Evolutionary conservation across 2,113 vertebrate species (phyloP).

Genomic region (Mesitornis unicolor): DNA sequence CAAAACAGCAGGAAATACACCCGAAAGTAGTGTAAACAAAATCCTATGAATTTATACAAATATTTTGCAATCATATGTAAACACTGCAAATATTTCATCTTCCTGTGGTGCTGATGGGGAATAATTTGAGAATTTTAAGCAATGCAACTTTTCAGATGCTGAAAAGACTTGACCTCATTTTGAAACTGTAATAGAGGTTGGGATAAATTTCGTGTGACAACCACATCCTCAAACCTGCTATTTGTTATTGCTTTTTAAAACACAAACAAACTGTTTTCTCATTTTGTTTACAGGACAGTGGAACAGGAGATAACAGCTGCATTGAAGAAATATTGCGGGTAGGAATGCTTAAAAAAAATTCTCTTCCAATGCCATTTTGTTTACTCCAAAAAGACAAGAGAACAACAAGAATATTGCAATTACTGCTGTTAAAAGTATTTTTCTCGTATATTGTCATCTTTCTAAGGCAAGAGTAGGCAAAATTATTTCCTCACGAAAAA

Average conservation of each 20-base stretch:
- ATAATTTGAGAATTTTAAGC: slow-evolving; percentile 15
- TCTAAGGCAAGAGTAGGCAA: background rate
- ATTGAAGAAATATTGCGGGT: slow-evolving; percentile 87
- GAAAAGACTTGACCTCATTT: slow-evolving; percentile 22
- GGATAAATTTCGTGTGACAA: slow-evolving; percentile 16
- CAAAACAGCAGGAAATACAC: background rate
- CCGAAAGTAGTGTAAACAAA: background rate
- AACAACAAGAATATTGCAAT: background rate
- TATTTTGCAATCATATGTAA: background rate
- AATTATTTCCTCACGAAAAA: slow-evolving; percentile 23
- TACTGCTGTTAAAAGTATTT: background rate
- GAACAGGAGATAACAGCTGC: slow-evolving; percentile 79
- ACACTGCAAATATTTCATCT: background rate
- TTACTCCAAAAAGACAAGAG: background rate
- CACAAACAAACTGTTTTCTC: slow-evolving; percentile 32
- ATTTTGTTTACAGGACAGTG: slow-evolving; percentile 80
- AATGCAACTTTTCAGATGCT: background rate
- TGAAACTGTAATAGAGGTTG: background rate
- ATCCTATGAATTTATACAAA: background rate
- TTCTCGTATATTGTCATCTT: background rate
- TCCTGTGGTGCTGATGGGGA: background rate
- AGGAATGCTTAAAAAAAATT: slow-evolving; percentile 58
- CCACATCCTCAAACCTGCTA: background rate
- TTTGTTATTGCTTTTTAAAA: slow-evolving; percentile 32
- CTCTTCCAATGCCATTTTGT: background rate